These are phyloP conservation scores for Casuarius casuarius DNA, from an alignment of 2,113 vertebrate genomes.

Conservation along the genomic window DNA sequence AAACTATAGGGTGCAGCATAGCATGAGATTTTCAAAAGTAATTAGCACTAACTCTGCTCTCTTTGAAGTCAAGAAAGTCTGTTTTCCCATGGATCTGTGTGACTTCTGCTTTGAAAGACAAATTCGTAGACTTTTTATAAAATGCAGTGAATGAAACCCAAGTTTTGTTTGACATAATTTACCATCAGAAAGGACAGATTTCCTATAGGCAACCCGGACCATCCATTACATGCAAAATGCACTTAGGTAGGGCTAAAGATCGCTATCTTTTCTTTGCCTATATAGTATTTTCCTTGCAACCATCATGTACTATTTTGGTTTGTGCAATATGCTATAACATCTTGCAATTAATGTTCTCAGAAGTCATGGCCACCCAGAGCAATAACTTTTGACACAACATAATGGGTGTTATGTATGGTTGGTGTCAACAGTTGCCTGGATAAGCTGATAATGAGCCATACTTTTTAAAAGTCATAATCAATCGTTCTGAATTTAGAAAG, in stretches of 20 bases:
- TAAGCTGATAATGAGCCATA: slow-evolving; percentile 44
- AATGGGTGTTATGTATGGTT: slow-evolving; percentile 9
- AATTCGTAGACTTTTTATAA: background rate
- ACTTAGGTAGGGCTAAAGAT: background rate
- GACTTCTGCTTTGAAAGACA: background rate
- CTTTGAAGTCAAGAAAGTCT: background rate
- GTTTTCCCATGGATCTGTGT: background rate
- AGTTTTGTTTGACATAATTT: background rate
- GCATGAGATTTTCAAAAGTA: background rate
- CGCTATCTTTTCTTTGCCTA: background rate
- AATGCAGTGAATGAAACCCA: background rate
- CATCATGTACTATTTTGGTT: background rate
- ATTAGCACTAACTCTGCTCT: background rate
- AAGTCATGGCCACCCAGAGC: background rate
- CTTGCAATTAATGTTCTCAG: slow-evolving; percentile 3
- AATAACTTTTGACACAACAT: background rate
- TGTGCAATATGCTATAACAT: background rate
- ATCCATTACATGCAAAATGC: background rate
- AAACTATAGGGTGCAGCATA: background rate
- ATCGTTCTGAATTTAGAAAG: slow-evolving; percentile 46
- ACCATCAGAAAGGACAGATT: background rate
- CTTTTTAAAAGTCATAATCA: slow-evolving; percentile 37
- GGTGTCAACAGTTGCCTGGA: slow-evolving; percentile 13
- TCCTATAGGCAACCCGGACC: background rate
- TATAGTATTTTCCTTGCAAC: background rate